phyloP scores from a whole-genome alignment of 2,113 vertebrate species.

The Ahaetulla prasina region DNA sequence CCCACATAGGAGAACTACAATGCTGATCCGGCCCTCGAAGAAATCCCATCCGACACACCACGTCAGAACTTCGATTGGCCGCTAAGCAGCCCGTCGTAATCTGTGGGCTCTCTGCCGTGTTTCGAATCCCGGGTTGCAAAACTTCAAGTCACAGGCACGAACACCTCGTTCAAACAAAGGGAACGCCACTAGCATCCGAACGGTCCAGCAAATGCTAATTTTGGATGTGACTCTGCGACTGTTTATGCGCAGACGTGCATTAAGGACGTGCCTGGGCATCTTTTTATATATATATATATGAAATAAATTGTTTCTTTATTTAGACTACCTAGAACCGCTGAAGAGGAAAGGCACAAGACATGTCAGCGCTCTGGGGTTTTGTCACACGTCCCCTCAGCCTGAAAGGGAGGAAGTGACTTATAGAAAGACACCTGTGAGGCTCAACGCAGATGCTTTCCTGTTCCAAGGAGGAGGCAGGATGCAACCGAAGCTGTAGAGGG shows the following conservation, averaged over 20 bases:
- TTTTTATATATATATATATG: not conserved
- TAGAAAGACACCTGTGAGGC: conserved; percentile 56
- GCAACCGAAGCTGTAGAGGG: not conserved
- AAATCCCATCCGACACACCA: too few species aligned
- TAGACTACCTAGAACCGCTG: conserved; percentile 9
- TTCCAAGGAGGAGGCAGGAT: conserved; percentile 33
- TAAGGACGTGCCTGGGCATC: not conserved
- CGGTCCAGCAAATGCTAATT: not conserved
- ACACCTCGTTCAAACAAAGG: not conserved
- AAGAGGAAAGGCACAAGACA: conserved; percentile 37
- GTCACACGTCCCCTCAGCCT: conserved; percentile 37
- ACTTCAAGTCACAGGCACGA: not conserved
- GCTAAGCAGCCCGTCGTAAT: not conserved
- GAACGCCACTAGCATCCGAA: not conserved
- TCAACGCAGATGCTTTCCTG: conserved; percentile 43
- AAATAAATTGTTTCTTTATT: conserved; percentile 13
- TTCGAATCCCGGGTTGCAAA: not conserved
- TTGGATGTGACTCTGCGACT: fast-evolving
- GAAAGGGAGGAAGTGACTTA: conserved; percentile 58
- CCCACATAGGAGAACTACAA: too few species aligned
- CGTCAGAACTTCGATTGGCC: not conserved
- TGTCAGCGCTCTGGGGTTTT: conserved; percentile 37
- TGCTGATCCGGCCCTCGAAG: too few species aligned
- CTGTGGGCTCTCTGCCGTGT: not conserved
- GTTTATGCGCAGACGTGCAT: not conserved